Evolutionary conservation across 1,140 invertebrate genomes (phyloP).

Genomic region (Bombus picipes): DNA sequence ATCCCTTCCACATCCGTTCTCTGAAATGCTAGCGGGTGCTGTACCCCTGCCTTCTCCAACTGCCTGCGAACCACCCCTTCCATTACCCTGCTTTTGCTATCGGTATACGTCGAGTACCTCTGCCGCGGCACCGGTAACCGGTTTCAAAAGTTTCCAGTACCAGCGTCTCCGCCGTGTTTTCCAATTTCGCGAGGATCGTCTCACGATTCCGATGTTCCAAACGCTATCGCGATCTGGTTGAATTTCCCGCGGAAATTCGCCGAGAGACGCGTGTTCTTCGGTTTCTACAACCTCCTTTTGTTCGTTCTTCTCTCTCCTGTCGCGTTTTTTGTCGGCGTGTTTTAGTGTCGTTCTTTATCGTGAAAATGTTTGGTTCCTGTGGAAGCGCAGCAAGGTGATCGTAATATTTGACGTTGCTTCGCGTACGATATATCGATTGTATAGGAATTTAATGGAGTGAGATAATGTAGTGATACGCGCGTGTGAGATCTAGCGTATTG

Average conservation of each 20-base stretch:
- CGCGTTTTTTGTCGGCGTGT: background rate
- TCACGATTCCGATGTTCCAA: too few relatives aligned
- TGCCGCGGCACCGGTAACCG: conserved; percentile 42
- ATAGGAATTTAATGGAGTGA: too few relatives aligned
- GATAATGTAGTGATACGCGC: too few relatives aligned
- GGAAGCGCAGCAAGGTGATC: too few relatives aligned
- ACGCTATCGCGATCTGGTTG: background rate
- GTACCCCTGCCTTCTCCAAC: conserved; percentile 16
- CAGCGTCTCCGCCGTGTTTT: conserved; percentile 13
- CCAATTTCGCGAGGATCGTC: conserved; percentile 2
- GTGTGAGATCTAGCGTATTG: too few relatives aligned
- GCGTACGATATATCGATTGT: too few relatives aligned
- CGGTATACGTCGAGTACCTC: conserved; percentile 53
- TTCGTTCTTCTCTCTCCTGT: background rate
- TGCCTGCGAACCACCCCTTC: background rate
- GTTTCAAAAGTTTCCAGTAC: conserved; percentile 51
- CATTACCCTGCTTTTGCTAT: conserved; percentile 43
- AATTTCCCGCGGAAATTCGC: conserved; percentile 23
- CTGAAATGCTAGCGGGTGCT: conserved; percentile 61
- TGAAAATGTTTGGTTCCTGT: too few relatives aligned
- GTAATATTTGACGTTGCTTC: too few relatives aligned
- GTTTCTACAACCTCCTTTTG: background rate
- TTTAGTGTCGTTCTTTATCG: background rate
- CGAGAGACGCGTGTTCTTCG: background rate
- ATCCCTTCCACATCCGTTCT: conserved; percentile 63